Base-by-base conservation (phyloP, 2,113 vertebrate species). In the Noturus placidus region DNA sequence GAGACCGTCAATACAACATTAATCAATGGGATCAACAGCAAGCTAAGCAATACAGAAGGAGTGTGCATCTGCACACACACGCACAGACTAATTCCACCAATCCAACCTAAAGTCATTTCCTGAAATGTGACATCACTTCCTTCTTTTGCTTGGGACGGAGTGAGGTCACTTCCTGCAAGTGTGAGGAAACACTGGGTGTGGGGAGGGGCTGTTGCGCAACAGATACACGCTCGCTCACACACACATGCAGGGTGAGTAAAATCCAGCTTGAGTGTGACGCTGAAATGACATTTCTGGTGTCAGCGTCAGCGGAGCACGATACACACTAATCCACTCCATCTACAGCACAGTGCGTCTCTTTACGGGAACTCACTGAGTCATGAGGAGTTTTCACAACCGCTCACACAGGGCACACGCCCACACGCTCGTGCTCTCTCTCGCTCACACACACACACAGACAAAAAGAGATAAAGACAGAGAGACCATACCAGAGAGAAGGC, bases 311-410 rank as follows among this genome's bases (percentile, higher is more conserved):
- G 38, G 14, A 79, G 77, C 6, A 2, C n/a, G 6, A 30, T 19
- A 33, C n/a, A 19, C 80, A 83, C 69, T 46, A n/a, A 69, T 78
- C 69, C 19, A 42, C 88, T 78, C 42, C 59, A 35, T 83, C 87
- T 65, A 76, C 72, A 76, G 76, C 50, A 69, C 2, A 52, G 38
- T 6, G n/a, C 14, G 22, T 3, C 63, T 17, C 52, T 82, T 87
- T 87, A 89, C 80, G 54, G 85, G 85, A 89, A 89, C 50, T 85
- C 82, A 89, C 83, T 86, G 85, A 86, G 76, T 86, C 76, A 86
- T 52, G 22, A 11, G 61, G 33, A 79, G 74, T 74, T 65, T 85
- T 85, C 85, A 65, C 85, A 86, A 79, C 38, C 20, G 14, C 57
- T 61, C 69, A 74, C 38, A 83, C 84, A 50, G 78, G 63, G 82